A percentile compares a stretch with the other conserved stretches of the same genome.
Conservation (phyloP, 2,888 invertebrate genomes). For the Dioctria rufipes region DNA sequence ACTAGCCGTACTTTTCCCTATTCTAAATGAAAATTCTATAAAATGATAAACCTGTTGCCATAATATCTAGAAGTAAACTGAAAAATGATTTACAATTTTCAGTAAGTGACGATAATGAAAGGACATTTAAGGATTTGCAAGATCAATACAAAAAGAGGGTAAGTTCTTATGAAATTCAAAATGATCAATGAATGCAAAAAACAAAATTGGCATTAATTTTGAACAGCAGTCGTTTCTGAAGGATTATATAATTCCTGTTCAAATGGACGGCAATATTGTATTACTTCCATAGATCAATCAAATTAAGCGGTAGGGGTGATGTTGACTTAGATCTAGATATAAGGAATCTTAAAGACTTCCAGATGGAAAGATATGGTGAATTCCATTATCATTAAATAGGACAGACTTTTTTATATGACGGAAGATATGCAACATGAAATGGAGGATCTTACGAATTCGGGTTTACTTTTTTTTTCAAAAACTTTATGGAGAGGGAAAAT, state of each 20-base stretch:
- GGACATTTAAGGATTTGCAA: background rate
- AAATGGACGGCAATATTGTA: background rate
- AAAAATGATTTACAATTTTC: background rate
- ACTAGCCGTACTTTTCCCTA: too few species aligned
- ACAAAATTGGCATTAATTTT: background rate
- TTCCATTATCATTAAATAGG: too few species aligned
- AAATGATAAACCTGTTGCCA: background rate
- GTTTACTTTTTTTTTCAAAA: too few species aligned
- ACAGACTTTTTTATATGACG: too few species aligned
- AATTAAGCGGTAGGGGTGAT: too few species aligned
- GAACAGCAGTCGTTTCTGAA: background rate
- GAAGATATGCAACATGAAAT: too few species aligned
- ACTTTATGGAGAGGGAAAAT: too few species aligned
- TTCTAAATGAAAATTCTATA: background rate
- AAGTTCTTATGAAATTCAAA: background rate
- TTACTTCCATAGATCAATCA: background rate
- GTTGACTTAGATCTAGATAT: too few species aligned
- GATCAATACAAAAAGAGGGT: background rate
- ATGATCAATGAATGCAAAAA: background rate
- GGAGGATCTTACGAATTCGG: too few species aligned
- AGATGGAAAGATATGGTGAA: too few species aligned
- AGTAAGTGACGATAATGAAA: background rate
- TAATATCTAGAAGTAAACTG: background rate
- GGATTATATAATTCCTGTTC: background rate
- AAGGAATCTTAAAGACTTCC: too few species aligned